These are phyloP conservation scores for Oncopodura yosiiana DNA, from an alignment of 1,140 invertebrate species.

Conservation along the genomic window DNA sequence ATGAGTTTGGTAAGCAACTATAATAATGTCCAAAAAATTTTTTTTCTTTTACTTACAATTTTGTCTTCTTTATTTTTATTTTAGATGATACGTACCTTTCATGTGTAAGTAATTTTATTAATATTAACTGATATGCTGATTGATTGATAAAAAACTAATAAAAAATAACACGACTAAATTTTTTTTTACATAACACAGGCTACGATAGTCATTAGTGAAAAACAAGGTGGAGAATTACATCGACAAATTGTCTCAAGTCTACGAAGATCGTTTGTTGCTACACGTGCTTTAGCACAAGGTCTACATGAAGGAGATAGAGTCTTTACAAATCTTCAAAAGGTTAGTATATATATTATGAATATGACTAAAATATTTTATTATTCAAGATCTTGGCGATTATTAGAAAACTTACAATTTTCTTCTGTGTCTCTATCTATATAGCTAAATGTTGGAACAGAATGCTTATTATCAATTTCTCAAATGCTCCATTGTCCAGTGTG, in stretches of 20 bases:
- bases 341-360: conserved; percentile 42
- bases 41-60: too few species aligned
- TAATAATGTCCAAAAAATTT: too few species aligned
- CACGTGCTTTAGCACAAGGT: conserved; percentile 82
- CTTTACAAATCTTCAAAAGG: conserved; percentile 67
- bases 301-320: conserved; percentile 71
- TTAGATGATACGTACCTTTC: conserved; percentile 48
- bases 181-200: too few species aligned
- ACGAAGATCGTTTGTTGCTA: conserved; percentile 77
- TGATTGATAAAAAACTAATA: too few species aligned
- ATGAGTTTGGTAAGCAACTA: too few species aligned
- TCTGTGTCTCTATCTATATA: background rate
- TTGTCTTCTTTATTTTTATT: too few species aligned
- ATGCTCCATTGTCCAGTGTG: conserved; percentile 32
- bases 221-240: conserved; percentile 33
- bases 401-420: background rate
- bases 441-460: conserved; percentile 28
- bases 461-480: conserved; percentile 21
- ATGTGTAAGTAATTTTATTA: too few species aligned
- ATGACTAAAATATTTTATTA: conserved; percentile 1
- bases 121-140: too few species aligned
- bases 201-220: conserved; percentile 30
- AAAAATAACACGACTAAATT: too few species aligned
- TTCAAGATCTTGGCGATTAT: background rate
- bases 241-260: conserved; percentile 35